Evolutionary conservation across 2,797 vertebrate species (phyloP), one percentile per base, ranked within the genome.

Genomic region (Helarctos malayanus): DNA sequence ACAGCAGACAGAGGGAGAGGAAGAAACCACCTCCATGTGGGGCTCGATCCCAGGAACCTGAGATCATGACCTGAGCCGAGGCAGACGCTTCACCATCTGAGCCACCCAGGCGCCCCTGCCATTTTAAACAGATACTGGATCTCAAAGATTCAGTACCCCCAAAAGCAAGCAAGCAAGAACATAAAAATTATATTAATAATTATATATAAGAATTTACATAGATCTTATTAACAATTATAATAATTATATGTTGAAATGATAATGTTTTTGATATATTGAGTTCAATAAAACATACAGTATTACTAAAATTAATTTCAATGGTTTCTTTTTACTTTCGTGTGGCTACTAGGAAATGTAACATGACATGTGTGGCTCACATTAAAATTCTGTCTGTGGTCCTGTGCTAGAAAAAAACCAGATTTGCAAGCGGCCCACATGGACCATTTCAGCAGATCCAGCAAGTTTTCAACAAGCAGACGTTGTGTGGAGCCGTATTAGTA

Each of bases 331-430:
- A 27, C 18, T 61, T 59, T 45, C 5, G 18, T 18, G 35, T 41
- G 21, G 59, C 63, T 59, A 19, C n/a, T 41, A 12, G 27, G 49
- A 32, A 84, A 35, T 27, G 16, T 47, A 11, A 21, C 27, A 54
- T 52, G 25, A 10, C 0, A 2, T 3, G 0, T 25, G 47, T 21
- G 45, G 57, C 32, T 56, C 25, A 32, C 11, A 7, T n/a, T 4
- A 13, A 61, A 23, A 29, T 61, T 84, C 45, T 52, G 2, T 7
- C 12, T 21, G 14, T 0, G 3, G 21, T 16, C 15, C 61, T 71
- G n/a, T 45, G 23, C 41, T 71, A 45, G 79, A 45, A 49, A 59
- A 59, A 25, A 38, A 82, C n/a, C 27, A 3, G 68, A 83, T n/a
- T 49, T 41, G 68, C 25, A 32, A 87, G 38, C 45, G 19, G 18